These are phyloP conservation scores for Subacronicta megacephala DNA, from an alignment of 2,888 invertebrate species.

Conservation along the genomic window DNA sequence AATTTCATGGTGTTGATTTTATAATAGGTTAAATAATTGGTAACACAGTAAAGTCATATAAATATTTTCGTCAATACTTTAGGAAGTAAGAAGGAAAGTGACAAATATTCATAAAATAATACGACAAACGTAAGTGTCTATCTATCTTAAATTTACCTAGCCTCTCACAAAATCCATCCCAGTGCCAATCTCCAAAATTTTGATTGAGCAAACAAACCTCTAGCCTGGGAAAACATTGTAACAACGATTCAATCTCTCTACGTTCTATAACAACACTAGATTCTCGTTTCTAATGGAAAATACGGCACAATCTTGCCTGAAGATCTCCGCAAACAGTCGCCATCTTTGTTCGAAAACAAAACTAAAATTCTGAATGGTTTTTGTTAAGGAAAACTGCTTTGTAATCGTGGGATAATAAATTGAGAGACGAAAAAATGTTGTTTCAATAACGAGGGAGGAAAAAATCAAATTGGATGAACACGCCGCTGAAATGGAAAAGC, in stretches of 20 bases:
- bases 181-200: conserved; percentile 65
- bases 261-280: conserved; percentile 71
- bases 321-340: conserved; percentile 76
- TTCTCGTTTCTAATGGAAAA: conserved; percentile 75
- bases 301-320: conserved; percentile 77
- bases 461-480: conserved; percentile 50
- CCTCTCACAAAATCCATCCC: conserved; percentile 50
- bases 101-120: conserved; percentile 1
- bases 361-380: conserved; percentile 65
- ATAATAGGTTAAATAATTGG: too few relatives aligned
- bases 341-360: conserved; percentile 70
- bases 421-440: conserved; percentile 54
- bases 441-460: conserved; percentile 36
- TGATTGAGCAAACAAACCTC: conserved; percentile 77
- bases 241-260: conserved; percentile 76
- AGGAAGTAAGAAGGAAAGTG: too few relatives aligned
- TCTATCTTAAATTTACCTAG: conserved; percentile 24
- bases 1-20: too few relatives aligned
- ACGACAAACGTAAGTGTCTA: conserved; percentile 10
- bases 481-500: conserved; percentile 9
- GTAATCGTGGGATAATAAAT: conserved; percentile 65
- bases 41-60: background rate
- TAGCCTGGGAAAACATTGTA: conserved; percentile 66
- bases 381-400: conserved; percentile 68
- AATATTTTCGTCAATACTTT: too few relatives aligned